Evolutionary conservation across 2,888 invertebrate species (phyloP), one percentile per base, ranked within the genome.

Genomic region (Aradus depressus): DNA sequence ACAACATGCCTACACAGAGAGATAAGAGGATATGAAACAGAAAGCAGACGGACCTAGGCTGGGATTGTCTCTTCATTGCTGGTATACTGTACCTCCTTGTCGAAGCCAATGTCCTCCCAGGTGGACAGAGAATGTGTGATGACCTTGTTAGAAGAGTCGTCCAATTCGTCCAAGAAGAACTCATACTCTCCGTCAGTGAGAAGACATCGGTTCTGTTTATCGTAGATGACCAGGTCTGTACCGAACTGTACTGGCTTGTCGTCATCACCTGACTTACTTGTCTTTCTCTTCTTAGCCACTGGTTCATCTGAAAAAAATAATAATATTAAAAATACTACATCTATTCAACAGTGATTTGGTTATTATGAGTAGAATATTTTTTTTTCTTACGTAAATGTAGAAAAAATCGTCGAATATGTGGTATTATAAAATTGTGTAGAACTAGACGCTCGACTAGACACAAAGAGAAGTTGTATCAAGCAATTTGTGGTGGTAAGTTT

Each of bases 121-220:
- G 75, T 83, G n/a, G 82, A 56, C 23, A 58, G 53, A 4, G 59
- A 45, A 6, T 59, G 48, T 16, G 57, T 52, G 18, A 55, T 56
- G 37, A 59, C 51, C 39, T 57, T 58, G 16, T 54, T 38, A 10
- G 52, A 47, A 79, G 62, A 75, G 72, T 63, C 73, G 55, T 72
- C 71, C 37, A 67, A 65, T 32, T 84, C 75, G 62, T 89, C 87
- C 56, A 93, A 70, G 44, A 84, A 81, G 52, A 93, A 72, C 65
- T 92, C 91, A 68, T 95, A 93, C 65, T 91, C 88, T 3, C 92
- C 93, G 60, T 89, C 88, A 1, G 82, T 83, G 44, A 91, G 72
- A 50, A 89, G 74, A 65, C 91, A 91, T 14, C 88, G 79, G 64
- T 84, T 87, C 63, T 88, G 82, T 65, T 89, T 89, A 67, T 93